Conservation (phyloP, 2,797 vertebrate species). For the Oceanodroma leucorhoa region DNA sequence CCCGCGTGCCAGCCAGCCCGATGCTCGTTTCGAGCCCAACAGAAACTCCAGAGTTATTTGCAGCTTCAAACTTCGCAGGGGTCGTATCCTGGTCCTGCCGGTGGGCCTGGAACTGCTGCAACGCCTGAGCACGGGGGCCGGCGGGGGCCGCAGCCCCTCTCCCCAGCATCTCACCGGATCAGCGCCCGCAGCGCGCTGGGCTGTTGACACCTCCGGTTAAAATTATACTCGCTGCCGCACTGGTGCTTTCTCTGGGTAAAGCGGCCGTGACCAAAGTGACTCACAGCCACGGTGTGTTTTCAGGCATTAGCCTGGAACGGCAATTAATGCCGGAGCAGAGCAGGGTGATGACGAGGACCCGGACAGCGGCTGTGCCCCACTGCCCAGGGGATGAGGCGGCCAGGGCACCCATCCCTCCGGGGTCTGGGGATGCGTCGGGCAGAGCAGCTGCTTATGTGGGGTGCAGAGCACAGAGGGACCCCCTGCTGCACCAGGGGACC, state of each 20-base stretch:
- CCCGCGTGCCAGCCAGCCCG: fast-evolving
- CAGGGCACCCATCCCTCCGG: not conserved
- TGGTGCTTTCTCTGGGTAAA: not conserved
- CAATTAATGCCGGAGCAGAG: not conserved
- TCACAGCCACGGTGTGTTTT: not conserved
- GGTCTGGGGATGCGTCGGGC: fast-evolving
- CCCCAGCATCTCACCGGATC: not conserved
- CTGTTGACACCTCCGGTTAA: not conserved
- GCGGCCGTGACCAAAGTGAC: not conserved
- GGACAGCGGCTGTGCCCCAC: not conserved
- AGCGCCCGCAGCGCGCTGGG: fast-evolving
- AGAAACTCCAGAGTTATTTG: not conserved
- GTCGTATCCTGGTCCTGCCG: not conserved
- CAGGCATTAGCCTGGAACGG: not conserved
- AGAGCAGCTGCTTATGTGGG: not conserved
- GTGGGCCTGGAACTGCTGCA: not conserved
- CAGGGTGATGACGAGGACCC: not conserved
- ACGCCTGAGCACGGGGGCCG: not conserved
- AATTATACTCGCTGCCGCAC: not conserved
- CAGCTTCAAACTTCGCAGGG: not conserved
- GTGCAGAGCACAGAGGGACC: not conserved
- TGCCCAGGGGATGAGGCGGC: not conserved
- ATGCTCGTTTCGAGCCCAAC: fast-evolving
- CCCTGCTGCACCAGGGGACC: not conserved
- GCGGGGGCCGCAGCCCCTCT: not conserved